Conservation (phyloP, 2,888 invertebrate species). For the Agrenia bidenticulata region DNA sequence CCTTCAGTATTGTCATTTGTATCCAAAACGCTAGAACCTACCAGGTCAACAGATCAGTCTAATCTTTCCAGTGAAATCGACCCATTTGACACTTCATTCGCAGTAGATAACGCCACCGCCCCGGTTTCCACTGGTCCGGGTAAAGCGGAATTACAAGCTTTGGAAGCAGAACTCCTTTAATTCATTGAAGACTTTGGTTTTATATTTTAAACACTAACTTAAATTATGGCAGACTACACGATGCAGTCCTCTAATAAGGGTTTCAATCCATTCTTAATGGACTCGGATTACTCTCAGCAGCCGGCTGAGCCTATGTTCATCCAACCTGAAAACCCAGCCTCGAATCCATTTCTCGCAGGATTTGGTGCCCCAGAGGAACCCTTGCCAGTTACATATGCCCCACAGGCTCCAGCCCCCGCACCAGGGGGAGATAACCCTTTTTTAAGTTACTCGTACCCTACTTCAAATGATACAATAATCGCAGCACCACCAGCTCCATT, state of each 20-base stretch:
- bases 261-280: slow-evolving; percentile 65
- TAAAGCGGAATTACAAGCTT: slow-evolving; percentile 73
- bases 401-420: slow-evolving; percentile 17
- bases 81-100: slow-evolving; percentile 55
- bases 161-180: slow-evolving; percentile 73
- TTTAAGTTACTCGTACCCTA: slow-evolving; percentile 29
- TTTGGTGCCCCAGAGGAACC: slow-evolving; percentile 18
- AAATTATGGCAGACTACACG: slow-evolving; percentile 27
- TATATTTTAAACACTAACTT: slow-evolving; percentile 54
- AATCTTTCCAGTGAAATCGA: slow-evolving; percentile 10
- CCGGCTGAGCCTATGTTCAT: slow-evolving; percentile 1
- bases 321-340: slow-evolving; percentile 13
- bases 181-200: background rate
- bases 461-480: slow-evolving; percentile 23
- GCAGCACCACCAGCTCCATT: slow-evolving; percentile 23
- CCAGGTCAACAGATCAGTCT: background rate
- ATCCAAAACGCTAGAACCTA: slow-evolving; percentile 15
- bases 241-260: slow-evolving; percentile 36
- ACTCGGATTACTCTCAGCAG: slow-evolving; percentile 55
- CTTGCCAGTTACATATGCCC: slow-evolving; percentile 20
- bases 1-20: slow-evolving; percentile 20
- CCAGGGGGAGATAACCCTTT: slow-evolving; percentile 37
- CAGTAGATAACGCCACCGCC: slow-evolving; percentile 73
- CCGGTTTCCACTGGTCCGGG: slow-evolving; percentile 69
- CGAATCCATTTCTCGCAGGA: slow-evolving; percentile 46